Conservation (phyloP, 2,113 vertebrate genomes). For the Columbina picui region DNA sequence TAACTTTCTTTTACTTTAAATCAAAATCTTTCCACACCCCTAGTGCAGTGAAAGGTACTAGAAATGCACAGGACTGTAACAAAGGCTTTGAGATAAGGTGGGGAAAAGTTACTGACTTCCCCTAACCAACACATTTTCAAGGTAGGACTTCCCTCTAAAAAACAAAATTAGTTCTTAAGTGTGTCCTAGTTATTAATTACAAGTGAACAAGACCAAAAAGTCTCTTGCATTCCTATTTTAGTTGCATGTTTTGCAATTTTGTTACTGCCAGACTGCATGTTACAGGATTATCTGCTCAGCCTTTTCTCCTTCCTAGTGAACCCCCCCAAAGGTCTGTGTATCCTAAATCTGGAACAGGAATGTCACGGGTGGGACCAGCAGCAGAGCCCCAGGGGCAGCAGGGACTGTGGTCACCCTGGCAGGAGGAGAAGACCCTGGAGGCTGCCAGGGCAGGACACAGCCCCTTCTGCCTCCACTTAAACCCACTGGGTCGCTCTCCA, state of each 20-base stretch:
- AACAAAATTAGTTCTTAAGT: background rate
- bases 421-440: fast-evolving
- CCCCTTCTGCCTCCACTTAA: background rate
- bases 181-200: background rate
- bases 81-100: background rate
- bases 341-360: background rate
- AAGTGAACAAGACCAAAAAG: background rate
- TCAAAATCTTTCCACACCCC: background rate
- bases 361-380: fast-evolving
- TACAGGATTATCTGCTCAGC: background rate
- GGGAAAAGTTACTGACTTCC: background rate
- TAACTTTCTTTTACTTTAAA: background rate
- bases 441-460: background rate
- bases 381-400: background rate
- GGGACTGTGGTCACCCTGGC: background rate
- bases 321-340: background rate
- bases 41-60: background rate
- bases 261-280: too few relatives aligned
- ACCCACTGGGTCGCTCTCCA: background rate
- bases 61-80: background rate
- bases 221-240: background rate
- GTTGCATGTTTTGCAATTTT: background rate
- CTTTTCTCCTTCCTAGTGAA: background rate
- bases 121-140: background rate
- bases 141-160: background rate